Percentiles rank a stretch among this genome's conserved stretches.
These are phyloP conservation scores for Dryocosmus kuriphilus DNA, from an alignment of 2,888 invertebrate species.

Conservation along the genomic window DNA sequence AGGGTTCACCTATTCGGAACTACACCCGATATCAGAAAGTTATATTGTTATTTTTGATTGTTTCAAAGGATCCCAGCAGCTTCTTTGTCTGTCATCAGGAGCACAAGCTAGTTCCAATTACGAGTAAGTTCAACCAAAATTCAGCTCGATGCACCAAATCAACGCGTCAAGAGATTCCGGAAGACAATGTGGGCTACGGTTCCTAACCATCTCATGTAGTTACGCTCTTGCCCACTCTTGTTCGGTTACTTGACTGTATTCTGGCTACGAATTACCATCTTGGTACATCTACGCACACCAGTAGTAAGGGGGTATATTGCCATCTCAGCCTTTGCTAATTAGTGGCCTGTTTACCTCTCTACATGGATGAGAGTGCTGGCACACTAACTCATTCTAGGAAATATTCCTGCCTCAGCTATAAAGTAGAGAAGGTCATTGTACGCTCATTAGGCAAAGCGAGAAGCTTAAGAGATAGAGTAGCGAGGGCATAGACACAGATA, in stretches of 20 bases:
- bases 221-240: slow-evolving; percentile 22
- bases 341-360: slow-evolving; percentile 46
- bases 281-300: not conserved
- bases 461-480: slow-evolving; percentile 33
- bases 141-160: not conserved
- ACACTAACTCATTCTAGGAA: slow-evolving; percentile 59
- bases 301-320: slow-evolving; percentile 43
- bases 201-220: not conserved
- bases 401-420: slow-evolving; percentile 55
- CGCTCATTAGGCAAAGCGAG: slow-evolving; percentile 60
- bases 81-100: not conserved
- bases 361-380: slow-evolving; percentile 40
- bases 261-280: slow-evolving; percentile 19
- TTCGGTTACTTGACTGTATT: slow-evolving; percentile 23
- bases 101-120: slow-evolving; percentile 11
- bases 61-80: not conserved
- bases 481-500: slow-evolving; percentile 25
- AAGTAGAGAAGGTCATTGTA: slow-evolving; percentile 56
- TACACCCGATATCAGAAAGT: too few relatives aligned
- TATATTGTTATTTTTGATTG: too few relatives aligned
- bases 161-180: slow-evolving; percentile 14
- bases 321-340: slow-evolving; percentile 58
- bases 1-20: too few relatives aligned
- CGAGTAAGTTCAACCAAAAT: slow-evolving; percentile 13
- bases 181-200: slow-evolving; percentile 15